phyloP scores from a whole-genome alignment of 2,797 vertebrate genomes.

The Aratinga solstitialis region DNA sequence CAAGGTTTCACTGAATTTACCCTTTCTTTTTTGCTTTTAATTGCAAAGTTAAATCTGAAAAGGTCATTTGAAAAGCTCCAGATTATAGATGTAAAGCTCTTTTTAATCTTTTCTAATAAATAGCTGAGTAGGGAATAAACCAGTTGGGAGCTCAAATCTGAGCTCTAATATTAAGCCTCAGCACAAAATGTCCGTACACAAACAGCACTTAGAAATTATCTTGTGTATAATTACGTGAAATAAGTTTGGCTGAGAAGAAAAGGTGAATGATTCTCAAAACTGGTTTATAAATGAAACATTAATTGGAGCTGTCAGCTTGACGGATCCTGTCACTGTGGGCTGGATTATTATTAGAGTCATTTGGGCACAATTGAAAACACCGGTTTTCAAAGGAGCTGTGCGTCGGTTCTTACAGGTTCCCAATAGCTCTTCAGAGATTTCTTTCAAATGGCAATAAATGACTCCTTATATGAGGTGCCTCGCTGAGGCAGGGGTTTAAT shows the following conservation, averaged over 20 bases:
- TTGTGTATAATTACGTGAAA: neutral
- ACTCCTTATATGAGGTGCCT: neutral
- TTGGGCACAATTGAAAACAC: neutral
- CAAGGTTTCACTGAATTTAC: neutral
- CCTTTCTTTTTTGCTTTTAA: neutral
- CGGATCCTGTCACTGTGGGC: neutral
- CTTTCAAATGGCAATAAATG: neutral
- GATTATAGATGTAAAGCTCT: conserved; percentile 23
- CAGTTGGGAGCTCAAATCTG: neutral
- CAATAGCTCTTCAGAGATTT: neutral
- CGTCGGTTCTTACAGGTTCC: neutral
- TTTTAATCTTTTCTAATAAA: conserved; percentile 59
- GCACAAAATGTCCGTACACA: neutral
- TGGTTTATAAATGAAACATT: neutral
- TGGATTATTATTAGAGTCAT: neutral
- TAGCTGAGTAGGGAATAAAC: conserved; percentile 25
- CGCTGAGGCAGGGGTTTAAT: neutral
- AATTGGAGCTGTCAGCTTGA: neutral
- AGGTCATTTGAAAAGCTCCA: conserved; percentile 39
- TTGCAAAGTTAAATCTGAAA: neutral
- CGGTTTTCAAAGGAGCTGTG: neutral
- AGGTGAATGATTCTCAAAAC: neutral
- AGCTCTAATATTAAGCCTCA: neutral
- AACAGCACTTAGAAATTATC: neutral
- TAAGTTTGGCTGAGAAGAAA: neutral